Evolutionary conservation across 2,888 invertebrate genomes (phyloP).

Genomic region (Gymnocheta viridis): DNA sequence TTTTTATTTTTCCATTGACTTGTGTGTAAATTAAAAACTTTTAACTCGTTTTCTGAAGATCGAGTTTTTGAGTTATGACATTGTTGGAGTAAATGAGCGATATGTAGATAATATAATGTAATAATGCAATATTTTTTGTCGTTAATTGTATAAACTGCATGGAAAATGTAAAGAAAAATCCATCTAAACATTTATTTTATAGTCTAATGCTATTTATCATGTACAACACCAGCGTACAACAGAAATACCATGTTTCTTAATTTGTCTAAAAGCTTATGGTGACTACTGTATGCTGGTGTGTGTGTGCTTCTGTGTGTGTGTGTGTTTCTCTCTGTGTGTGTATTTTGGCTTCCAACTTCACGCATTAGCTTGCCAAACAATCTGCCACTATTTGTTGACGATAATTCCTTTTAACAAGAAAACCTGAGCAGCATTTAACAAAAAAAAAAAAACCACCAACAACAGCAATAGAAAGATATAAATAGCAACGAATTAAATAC

Average conservation of each 20-base stretch:
- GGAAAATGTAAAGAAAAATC: not conserved
- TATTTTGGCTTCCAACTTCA: constrained; percentile 13
- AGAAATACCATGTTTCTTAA: constrained; percentile 55
- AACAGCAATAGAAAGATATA: constrained; percentile 4
- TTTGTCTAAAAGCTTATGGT: constrained; percentile 59
- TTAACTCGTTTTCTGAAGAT: too few species aligned
- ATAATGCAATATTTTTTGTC: too few species aligned
- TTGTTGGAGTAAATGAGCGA: too few species aligned
- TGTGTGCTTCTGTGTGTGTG: not conserved
- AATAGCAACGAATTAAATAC: constrained; percentile 39
- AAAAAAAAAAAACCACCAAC: constrained; percentile 12
- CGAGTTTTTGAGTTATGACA: too few species aligned
- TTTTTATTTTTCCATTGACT: too few species aligned
- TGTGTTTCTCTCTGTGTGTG: too few species aligned
- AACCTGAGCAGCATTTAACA: constrained; percentile 60
- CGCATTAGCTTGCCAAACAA: constrained; percentile 27
- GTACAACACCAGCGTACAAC: constrained; percentile 43
- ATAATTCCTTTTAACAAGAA: constrained; percentile 63
- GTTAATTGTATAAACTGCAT: constrained; percentile 7
- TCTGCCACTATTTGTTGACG: constrained; percentile 60
- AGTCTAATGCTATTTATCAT: constrained; percentile 53
- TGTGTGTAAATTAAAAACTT: too few species aligned
- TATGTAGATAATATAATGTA: too few species aligned
- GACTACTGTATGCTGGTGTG: constrained; percentile 22
- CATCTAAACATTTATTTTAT: constrained; percentile 43